Evolutionary conservation across 2,113 vertebrate genomes (phyloP).

Genomic region (Halichoeres trimaculatus): DNA sequence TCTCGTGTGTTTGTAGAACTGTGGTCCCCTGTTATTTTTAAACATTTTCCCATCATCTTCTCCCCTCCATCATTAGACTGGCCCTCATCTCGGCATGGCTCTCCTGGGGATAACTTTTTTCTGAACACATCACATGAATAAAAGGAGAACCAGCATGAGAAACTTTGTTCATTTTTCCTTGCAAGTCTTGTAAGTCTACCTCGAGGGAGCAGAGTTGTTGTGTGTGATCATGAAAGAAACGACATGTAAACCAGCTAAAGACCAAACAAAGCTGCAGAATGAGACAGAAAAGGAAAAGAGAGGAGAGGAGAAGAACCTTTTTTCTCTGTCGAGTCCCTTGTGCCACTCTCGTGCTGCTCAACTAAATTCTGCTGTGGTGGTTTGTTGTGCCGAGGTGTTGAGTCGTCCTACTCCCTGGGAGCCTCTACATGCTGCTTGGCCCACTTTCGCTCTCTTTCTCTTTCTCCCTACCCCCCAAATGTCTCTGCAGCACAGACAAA

Average conservation of each 20-base stretch:
- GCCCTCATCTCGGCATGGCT: neutral
- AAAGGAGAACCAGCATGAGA: neutral
- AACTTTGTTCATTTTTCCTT: neutral
- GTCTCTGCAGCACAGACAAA: conserved; percentile 54
- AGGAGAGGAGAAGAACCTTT: neutral
- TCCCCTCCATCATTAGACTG: neutral
- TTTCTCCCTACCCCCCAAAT: neutral
- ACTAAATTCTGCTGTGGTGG: conserved; percentile 23
- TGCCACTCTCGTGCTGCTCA: conserved; percentile 13
- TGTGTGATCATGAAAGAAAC: conserved; percentile 18
- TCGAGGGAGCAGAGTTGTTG: conserved; percentile 4
- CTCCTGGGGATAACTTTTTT: neutral
- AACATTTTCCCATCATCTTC: neutral
- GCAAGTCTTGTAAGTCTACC: neutral
- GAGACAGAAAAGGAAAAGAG: neutral
- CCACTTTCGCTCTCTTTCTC: conserved; percentile 57
- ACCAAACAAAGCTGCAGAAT: conserved; percentile 16
- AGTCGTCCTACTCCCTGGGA: conserved; percentile 45
- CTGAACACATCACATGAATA: neutral
- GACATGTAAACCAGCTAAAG: conserved; percentile 23
- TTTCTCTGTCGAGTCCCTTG: conserved; percentile 4
- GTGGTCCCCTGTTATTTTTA: too few species aligned
- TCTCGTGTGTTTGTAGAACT: too few species aligned
- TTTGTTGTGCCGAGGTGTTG: conserved; percentile 58
- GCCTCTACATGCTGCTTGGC: conserved; percentile 54